Evolutionary conservation across 2,888 invertebrate species (phyloP).

Genomic region (Nebria salina): DNA sequence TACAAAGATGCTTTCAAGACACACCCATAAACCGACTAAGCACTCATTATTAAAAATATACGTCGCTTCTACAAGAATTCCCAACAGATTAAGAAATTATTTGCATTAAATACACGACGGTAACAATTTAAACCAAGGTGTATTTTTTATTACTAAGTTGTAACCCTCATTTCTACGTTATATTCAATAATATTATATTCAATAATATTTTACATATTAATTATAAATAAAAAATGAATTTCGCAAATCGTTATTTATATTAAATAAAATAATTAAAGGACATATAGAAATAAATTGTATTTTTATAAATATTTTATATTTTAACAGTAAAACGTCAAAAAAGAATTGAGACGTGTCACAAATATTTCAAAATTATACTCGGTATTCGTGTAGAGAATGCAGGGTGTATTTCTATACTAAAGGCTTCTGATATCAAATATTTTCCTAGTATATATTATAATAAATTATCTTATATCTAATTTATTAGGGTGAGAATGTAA

Average conservation of each 20-base stretch:
- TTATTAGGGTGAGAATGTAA: not conserved
- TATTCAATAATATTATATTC: too few relatives aligned
- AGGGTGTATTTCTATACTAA: not conserved
- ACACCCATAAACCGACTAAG: not conserved
- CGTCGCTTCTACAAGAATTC: not conserved
- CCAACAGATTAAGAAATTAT: not conserved
- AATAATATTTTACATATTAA: too few relatives aligned
- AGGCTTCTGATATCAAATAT: not conserved
- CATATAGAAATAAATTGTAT: too few relatives aligned
- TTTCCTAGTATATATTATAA: not conserved
- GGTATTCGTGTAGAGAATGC: not conserved
- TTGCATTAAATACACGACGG: too few relatives aligned
- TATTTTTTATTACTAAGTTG: too few relatives aligned
- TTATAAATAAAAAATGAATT: too few relatives aligned
- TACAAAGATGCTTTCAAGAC: constrained; percentile 7
- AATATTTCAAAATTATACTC: not conserved
- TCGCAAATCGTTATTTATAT: too few relatives aligned
- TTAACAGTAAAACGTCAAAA: too few relatives aligned
- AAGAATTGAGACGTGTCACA: not conserved
- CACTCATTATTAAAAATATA: not conserved
- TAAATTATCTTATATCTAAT: not conserved
- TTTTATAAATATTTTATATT: too few relatives aligned
- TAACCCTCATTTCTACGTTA: too few relatives aligned
- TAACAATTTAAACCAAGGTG: too few relatives aligned
- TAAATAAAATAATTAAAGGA: too few relatives aligned